Evolutionary conservation across 1,140 invertebrate genomes (phyloP), one percentile per base, ranked within the genome.

Genomic region (Achatina immaculata): DNA sequence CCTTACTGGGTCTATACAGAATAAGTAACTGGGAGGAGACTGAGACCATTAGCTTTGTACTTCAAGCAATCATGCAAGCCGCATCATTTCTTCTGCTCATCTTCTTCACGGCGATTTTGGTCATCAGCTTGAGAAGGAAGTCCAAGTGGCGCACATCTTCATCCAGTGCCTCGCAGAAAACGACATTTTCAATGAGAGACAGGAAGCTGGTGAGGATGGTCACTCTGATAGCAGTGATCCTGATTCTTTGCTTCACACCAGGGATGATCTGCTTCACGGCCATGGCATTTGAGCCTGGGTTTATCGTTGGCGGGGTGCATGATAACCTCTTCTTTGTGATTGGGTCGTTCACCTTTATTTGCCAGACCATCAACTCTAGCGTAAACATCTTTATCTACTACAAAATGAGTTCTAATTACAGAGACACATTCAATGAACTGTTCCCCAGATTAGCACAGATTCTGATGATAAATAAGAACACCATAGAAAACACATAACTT

Each of bases 351-450:
- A 45, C 43, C 9, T 73, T 73, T n/a, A 31, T 73, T 34, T 34
- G 28, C 34, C 71, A 73, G 38, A 34, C 71, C 11, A 51, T 73
- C 6, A 73, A 73, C 71, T 73, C 71, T 7, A 73, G 43, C 31
- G 28, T 73, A 3, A 73, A 45, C 11, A 34, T 73, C 1, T 34
- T 73, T n/a, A 24, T 73, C 31, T 73, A 73, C 34, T 51, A 45
- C 28, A 73, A 48, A 3, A 73, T 73, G 71, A 73, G 71, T 34
- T 73, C 71, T 21, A 73, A 45, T 24, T 73, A 51, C 71, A 73
- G 43, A 45, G 7, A 51, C 19, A 73, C 40, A 16, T 73, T 73
- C 34, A 9, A 51, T 69, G 14, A 69, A 19, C 7, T 42, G 1
- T 42, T 69, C 19, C 16, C 68, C 6, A 24, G 9, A 69, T 69